A percentile compares a stretch with the other conserved stretches of the same genome.
These are phyloP conservation scores for Pseudococcus longispinus DNA, from an alignment of 2,888 invertebrate species.

Conservation along the genomic window DNA sequence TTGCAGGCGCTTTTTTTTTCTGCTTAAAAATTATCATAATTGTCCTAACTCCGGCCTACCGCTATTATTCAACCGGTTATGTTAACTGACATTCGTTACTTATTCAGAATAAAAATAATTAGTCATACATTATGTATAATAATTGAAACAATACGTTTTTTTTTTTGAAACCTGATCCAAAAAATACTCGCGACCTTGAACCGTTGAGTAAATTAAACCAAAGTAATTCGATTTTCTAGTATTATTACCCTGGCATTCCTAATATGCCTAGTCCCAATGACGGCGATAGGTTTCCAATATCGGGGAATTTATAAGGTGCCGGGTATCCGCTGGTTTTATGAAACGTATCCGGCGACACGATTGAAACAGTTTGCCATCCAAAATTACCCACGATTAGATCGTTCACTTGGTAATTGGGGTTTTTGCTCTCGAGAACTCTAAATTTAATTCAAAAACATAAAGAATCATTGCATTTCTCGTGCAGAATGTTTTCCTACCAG, in stretches of 20 bases:
- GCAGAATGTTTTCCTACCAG: too few relatives aligned
- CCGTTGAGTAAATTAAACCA: not conserved
- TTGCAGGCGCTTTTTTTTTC: not conserved
- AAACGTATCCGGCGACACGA: slow-evolving; percentile 63
- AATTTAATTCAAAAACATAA: slow-evolving; percentile 59
- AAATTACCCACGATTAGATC: slow-evolving; percentile 70
- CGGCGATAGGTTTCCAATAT: slow-evolving; percentile 68
- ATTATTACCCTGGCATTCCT: slow-evolving; percentile 75
- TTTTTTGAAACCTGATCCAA: not conserved
- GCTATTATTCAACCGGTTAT: not conserved
- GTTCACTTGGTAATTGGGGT: slow-evolving; percentile 71
- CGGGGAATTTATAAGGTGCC: slow-evolving; percentile 65
- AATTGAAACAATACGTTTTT: not conserved
- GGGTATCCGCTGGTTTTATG: slow-evolving; percentile 54
- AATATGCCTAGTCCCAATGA: slow-evolving; percentile 73
- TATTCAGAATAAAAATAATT: not conserved
- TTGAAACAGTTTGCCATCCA: slow-evolving; percentile 74
- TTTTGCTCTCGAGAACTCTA: slow-evolving; percentile 74
- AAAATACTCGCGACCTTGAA: not conserved
- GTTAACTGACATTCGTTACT: not conserved
- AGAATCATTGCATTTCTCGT: not conserved
- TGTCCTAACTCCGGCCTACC: not conserved
- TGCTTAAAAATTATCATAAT: not conserved
- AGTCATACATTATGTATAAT: slow-evolving; percentile 10
- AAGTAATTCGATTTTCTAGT: not conserved